Conservation (phyloP, 2,888 invertebrate genomes). For the Malachius bipustulatus region DNA sequence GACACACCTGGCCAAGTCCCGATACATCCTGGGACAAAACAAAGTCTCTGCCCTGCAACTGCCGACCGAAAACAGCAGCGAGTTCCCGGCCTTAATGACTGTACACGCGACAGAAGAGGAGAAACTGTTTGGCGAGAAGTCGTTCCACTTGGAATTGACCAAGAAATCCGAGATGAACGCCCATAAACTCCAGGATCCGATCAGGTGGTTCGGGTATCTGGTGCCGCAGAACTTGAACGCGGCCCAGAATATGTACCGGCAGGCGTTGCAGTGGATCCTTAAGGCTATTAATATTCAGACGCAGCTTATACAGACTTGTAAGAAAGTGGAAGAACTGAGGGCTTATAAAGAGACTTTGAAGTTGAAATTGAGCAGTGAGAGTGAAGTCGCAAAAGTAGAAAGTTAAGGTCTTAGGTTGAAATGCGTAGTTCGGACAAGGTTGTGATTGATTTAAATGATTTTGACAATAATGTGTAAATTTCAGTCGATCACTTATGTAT, state of each 20-base stretch:
- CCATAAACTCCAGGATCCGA: slow-evolving; percentile 45
- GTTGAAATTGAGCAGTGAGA: too few relatives aligned
- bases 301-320: slow-evolving; percentile 38
- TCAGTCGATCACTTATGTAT: too few relatives aligned
- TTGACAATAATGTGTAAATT: too few relatives aligned
- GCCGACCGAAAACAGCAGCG: slow-evolving; percentile 49
- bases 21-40: slow-evolving; percentile 68
- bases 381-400: too few relatives aligned
- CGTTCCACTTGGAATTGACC: slow-evolving; percentile 30
- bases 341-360: too few relatives aligned
- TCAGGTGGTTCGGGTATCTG: slow-evolving; percentile 79
- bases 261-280: slow-evolving; percentile 51
- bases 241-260: slow-evolving; percentile 63
- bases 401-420: too few relatives aligned
- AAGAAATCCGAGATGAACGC: slow-evolving; percentile 30
- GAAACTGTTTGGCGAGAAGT: slow-evolving; percentile 20
- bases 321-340: slow-evolving; percentile 27
- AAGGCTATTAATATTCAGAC: slow-evolving; percentile 60
- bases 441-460: too few relatives aligned
- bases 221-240: slow-evolving; percentile 67
- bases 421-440: too few relatives aligned
- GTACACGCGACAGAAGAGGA: slow-evolving; percentile 33
- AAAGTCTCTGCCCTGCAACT: slow-evolving; percentile 58
- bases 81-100: slow-evolving; percentile 38
- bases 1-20: slow-evolving; percentile 61